A percentile compares a stretch with the other conserved stretches of the same genome.
These are phyloP conservation scores for Romanogobio albipinnatus DNA, from an alignment of 2,113 vertebrate genomes.

Conservation along the genomic window DNA sequence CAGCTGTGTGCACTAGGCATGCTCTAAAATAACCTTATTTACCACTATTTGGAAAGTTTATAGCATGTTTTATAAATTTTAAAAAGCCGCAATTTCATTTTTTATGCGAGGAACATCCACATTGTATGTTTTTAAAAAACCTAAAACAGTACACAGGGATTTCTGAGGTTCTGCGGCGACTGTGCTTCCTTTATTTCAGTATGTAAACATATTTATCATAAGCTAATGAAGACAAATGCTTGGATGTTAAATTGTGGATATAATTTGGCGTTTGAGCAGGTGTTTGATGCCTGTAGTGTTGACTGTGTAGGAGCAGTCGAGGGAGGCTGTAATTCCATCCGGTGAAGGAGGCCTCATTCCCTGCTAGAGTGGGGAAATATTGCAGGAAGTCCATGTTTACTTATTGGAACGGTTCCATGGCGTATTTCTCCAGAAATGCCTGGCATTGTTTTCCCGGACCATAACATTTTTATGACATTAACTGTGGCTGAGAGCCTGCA, in stretches of 20 bases:
- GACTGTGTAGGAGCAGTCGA: constrained; percentile 1
- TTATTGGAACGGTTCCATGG: constrained; percentile 61
- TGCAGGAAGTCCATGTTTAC: constrained; percentile 73
- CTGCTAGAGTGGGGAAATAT: constrained; percentile 66
- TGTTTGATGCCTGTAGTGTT: constrained; percentile 27
- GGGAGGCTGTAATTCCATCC: constrained; percentile 29
- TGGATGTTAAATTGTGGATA: neutral
- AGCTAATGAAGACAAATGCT: neutral
- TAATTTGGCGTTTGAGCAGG: neutral
- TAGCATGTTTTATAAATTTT: constrained; percentile 1
- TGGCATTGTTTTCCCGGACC: constrained; percentile 62
- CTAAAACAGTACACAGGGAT: neutral
- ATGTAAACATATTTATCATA: neutral
- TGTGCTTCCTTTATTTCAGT: neutral
- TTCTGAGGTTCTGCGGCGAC: neutral
- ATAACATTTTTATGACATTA: constrained; percentile 57
- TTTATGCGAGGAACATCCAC: neutral
- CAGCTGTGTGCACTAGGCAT: constrained; percentile 57
- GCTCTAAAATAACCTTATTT: constrained; percentile 37
- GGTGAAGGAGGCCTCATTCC: constrained; percentile 61
- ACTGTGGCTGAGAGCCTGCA: constrained; percentile 23
- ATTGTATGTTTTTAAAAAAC: neutral
- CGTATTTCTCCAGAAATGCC: constrained; percentile 64
- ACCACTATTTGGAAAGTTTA: constrained; percentile 4
- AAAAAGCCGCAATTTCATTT: constrained; percentile 7